Conservation (phyloP, 2,888 invertebrate genomes). For the Nemoura dubitans region DNA sequence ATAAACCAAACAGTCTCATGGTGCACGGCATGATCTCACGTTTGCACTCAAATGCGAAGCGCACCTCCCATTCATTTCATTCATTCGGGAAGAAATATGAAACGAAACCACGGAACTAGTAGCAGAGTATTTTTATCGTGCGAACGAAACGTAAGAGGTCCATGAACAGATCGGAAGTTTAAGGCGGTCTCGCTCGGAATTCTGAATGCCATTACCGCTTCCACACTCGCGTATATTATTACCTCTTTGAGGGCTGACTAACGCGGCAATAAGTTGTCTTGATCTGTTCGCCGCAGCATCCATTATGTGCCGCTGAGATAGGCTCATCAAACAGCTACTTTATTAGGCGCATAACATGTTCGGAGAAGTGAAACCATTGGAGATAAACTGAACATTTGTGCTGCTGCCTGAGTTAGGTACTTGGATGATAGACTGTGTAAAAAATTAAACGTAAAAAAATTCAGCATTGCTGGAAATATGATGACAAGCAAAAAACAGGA, state of each 20-base stretch:
- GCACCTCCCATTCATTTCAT: slow-evolving; percentile 13
- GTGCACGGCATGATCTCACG: background rate
- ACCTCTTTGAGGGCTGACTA: slow-evolving; percentile 12
- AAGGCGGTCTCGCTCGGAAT: background rate
- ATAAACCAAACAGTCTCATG: slow-evolving; percentile 36
- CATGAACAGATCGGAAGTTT: background rate
- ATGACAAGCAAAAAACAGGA: background rate
- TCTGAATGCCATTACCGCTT: background rate
- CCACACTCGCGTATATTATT: slow-evolving; percentile 4
- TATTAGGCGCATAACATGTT: background rate
- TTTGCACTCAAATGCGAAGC: slow-evolving; percentile 22
- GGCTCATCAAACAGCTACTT: slow-evolving; percentile 12
- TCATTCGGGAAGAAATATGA: slow-evolving; percentile 22
- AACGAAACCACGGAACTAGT: slow-evolving; percentile 25
- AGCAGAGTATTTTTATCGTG: slow-evolving; percentile 20
- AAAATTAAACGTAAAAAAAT: background rate
- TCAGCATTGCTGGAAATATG: background rate
- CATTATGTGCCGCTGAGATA: background rate
- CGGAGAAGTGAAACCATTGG: background rate
- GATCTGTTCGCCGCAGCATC: background rate
- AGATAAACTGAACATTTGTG: background rate
- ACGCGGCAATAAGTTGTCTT: background rate
- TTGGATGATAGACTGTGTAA: background rate
- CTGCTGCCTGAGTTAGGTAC: background rate
- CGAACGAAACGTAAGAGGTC: background rate